Conservation (phyloP, 30 jellyfish, hydroid and myxozoan genomes). For the Aurelia aurita region DNA sequence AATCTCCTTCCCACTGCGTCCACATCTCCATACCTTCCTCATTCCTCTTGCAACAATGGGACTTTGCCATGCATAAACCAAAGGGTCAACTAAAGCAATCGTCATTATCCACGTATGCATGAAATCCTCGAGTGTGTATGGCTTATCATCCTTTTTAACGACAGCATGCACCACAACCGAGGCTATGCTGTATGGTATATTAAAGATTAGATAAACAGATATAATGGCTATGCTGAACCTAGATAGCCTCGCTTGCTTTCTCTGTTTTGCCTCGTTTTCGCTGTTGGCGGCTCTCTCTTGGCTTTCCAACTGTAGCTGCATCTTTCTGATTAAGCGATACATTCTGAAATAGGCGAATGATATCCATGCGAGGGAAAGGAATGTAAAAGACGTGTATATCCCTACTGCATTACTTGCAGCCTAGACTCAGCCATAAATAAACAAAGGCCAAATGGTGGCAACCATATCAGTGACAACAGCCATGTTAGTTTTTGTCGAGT, state of each 20-base stretch:
- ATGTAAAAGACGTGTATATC: constrained; percentile 20
- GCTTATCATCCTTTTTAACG: neutral
- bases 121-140: constrained; percentile 25
- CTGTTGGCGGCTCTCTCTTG: neutral
- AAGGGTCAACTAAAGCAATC: constrained; percentile 39
- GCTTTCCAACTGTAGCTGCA: constrained; percentile 32
- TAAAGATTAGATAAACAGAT: constrained; percentile 19
- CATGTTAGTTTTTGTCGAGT: constrained; percentile 30
- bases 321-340: constrained; percentile 32
- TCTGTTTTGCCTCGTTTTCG: constrained; percentile 30
- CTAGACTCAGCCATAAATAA: constrained; percentile 28
- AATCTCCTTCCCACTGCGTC: neutral
- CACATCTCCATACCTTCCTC: constrained; percentile 35
- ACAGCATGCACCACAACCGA: constrained; percentile 12
- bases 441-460: constrained; percentile 20
- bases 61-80: constrained; percentile 73
- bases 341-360: constrained; percentile 37
- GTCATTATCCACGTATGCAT: constrained; percentile 33
- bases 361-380: constrained; percentile 31
- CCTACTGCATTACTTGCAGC: constrained; percentile 24
- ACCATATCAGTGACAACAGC: constrained; percentile 53
- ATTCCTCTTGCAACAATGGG: constrained; percentile 56
- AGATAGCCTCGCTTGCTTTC: constrained; percentile 62
- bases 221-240: constrained; percentile 31
- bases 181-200: constrained; percentile 51